These are phyloP conservation scores for Hypanus sabinus DNA, from an alignment of 2,113 vertebrate genomes.

Conservation along the genomic window DNA sequence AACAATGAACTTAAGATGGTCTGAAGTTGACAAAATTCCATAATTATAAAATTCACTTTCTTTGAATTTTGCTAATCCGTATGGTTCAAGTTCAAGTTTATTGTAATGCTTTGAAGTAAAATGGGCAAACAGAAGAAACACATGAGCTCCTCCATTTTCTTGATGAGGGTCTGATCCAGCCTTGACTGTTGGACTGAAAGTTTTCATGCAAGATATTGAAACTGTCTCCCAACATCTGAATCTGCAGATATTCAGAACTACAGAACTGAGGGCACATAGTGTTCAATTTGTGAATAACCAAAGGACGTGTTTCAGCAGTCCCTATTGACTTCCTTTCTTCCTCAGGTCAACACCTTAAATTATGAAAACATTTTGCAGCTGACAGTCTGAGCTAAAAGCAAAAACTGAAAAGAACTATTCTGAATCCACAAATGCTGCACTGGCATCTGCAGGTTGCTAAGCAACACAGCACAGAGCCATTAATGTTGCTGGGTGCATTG, in stretches of 20 bases:
- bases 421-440: conserved; percentile 31
- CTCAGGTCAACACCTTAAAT: conserved; percentile 12
- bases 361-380: conserved; percentile 33
- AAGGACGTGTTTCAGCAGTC: neutral
- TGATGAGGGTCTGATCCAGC: neutral
- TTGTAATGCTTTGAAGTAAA: neutral
- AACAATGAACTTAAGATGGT: neutral
- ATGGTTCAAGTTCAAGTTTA: too few relatives aligned
- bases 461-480: conserved; percentile 28
- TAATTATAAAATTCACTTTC: neutral
- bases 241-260: neutral
- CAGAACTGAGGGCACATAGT: neutral
- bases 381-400: conserved; percentile 3
- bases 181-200: neutral
- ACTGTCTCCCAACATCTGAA: neutral
- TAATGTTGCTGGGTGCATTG: conserved; percentile 29
- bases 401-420: conserved; percentile 8
- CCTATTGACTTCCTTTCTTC: conserved; percentile 9
- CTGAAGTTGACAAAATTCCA: neutral
- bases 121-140: neutral
- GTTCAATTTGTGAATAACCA: neutral
- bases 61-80: neutral
- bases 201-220: neutral
- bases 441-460: conserved; percentile 30
- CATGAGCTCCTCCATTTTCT: neutral